These are phyloP conservation scores for Gryllus longicercus DNA, from an alignment of 2,888 invertebrate genomes.

Conservation along the genomic window DNA sequence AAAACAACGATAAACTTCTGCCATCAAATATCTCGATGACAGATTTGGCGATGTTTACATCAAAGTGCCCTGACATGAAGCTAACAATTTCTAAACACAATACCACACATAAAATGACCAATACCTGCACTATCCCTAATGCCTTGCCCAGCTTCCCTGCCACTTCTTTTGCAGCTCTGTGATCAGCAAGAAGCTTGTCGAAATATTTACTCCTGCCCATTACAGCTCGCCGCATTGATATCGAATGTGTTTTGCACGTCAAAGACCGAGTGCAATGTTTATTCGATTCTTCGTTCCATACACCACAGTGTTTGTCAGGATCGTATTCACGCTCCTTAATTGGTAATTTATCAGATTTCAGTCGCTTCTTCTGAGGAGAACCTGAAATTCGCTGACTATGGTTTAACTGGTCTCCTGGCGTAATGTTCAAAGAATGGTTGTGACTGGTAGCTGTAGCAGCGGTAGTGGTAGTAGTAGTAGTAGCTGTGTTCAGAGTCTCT, in stretches of 20 bases:
- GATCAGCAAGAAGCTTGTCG: constrained; percentile 70
- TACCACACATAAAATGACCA: not conserved
- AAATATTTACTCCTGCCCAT: constrained; percentile 68
- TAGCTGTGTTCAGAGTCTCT: not conserved
- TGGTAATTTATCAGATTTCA: not conserved
- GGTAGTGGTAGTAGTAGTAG: not conserved
- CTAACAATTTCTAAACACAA: not conserved
- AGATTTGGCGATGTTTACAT: no score
- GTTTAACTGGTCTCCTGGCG: constrained; percentile 1
- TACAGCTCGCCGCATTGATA: constrained; percentile 67
- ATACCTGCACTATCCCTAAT: constrained; percentile 1
- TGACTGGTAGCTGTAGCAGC: not conserved
- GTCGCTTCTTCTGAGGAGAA: not conserved
- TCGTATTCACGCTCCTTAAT: constrained; percentile 65
- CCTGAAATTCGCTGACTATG: not conserved
- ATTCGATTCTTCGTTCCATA: constrained; percentile 59
- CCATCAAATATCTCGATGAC: no score
- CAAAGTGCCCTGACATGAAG: no score
- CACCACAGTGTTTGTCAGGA: constrained; percentile 80
- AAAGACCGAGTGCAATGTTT: constrained; percentile 77
- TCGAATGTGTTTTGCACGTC: constrained; percentile 61
- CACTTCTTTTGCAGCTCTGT: constrained; percentile 61
- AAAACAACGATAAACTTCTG: no score
- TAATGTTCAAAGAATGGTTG: not conserved
- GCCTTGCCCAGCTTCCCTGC: not conserved